Base-by-base conservation (phyloP, 2,113 vertebrate genomes). In the Rhabdornis inornatus region DNA sequence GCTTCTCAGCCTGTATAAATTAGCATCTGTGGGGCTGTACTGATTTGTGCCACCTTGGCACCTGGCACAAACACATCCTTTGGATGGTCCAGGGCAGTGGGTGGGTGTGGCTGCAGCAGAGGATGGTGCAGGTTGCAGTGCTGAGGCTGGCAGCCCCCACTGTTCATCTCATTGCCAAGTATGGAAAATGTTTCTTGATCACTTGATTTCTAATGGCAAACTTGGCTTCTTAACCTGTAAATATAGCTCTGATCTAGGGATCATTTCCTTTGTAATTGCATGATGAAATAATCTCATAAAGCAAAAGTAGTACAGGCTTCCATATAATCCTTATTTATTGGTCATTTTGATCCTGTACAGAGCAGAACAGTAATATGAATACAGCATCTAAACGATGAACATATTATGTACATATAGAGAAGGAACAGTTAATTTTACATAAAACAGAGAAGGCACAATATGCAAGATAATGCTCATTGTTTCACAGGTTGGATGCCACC, bases 281-380 rank as follows among this genome's bases (percentile, higher is more conserved):
- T 17, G 16, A 77, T 65, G 16, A 69, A 91, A 70, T 53, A 88
- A 63, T 63, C 52, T 35, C 25, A 17, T 37, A 56, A 70, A 86
- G 15, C 14, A 85, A 70, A 83, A 72, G 22, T 28, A 82, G 45
- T 5, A 10, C 5, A 57, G 10, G 10, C 35, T 83, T 27, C 0
- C 0, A 31, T 45, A 40, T 16, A 83, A 81, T 83, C 39, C 47
- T 65, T 83, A 59, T 92, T 95, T 95, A 92, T 95, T 95, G 40
- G 24, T 55, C 42, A 70, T 90, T 96, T 90, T 92, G 44, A 66
- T 71, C n/a, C 52, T 78, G 42, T 76, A 83, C 33, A 74, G 47
- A 92, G 35, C 49, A 86, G 79, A 80, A 42, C 2, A 76, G 10
- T 60, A 53, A 71, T 24, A 53, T 5, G 30, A 75, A 47, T 47